Conservation (phyloP, 2,888 invertebrate genomes). For the Chirona hameri region DNA sequence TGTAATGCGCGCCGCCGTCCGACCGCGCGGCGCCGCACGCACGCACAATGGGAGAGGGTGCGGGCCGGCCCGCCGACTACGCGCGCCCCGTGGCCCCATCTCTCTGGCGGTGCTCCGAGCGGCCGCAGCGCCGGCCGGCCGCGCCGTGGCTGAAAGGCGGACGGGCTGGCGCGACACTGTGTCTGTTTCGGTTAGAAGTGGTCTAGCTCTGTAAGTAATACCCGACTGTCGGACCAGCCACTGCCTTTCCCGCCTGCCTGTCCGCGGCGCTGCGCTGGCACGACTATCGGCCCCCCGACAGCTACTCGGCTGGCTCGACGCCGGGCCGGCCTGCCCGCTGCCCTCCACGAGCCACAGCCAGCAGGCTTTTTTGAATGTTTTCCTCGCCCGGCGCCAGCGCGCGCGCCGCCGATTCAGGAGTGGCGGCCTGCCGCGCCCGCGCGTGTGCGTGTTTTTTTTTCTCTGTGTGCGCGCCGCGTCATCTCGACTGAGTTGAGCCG, state of each 20-base stretch:
- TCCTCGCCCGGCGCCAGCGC: neutral
- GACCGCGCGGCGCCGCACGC: neutral
- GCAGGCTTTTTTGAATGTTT: slow-evolving; percentile 12
- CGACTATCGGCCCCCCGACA: too few relatives aligned
- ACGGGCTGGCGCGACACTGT: neutral
- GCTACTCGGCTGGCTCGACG: too few relatives aligned
- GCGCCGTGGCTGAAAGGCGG: too few relatives aligned
- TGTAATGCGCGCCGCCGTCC: neutral
- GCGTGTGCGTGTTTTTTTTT: neutral
- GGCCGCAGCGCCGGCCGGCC: too few relatives aligned
- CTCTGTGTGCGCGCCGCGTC: neutral
- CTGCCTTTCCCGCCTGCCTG: neutral
- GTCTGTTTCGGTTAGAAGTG: neutral
- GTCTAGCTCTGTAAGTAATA: slow-evolving; percentile 5
- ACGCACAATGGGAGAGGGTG: neutral
- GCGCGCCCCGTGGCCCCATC: neutral
- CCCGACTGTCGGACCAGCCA: neutral
- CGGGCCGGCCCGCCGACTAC: too few relatives aligned
- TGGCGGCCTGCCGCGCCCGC: neutral
- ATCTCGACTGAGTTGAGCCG: neutral
- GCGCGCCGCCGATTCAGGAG: neutral
- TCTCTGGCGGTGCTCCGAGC: too few relatives aligned
- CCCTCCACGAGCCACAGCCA: too few relatives aligned
- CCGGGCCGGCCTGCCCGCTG: too few relatives aligned
- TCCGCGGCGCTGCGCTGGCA: too few relatives aligned